phyloP scores from a whole-genome alignment of 2,888 invertebrate species.

The Zaprionus obscuricornis region DNA sequence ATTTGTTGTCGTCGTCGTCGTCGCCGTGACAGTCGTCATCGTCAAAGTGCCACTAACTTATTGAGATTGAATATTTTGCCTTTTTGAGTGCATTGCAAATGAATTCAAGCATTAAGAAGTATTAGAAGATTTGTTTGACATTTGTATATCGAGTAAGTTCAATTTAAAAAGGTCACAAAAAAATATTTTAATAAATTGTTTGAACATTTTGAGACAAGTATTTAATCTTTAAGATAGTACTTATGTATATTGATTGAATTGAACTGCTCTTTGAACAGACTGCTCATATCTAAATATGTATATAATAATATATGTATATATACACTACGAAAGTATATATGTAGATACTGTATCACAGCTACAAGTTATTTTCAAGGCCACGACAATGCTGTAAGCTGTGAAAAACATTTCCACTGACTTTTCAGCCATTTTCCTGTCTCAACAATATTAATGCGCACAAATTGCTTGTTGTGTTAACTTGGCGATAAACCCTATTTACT shows the following conservation, averaged over 20 bases:
- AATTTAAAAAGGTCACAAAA: constrained; percentile 8
- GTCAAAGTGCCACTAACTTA: constrained; percentile 8
- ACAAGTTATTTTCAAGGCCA: background rate
- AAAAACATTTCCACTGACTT: constrained; percentile 1
- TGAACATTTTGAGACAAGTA: no score
- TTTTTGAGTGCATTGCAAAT: constrained; percentile 28
- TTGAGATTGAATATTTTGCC: constrained; percentile 9
- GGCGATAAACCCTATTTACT: constrained; percentile 48
- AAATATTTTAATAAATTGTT: background rate
- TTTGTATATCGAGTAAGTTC: constrained; percentile 1
- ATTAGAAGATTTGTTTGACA: constrained; percentile 17
- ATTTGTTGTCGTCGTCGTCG: no score
- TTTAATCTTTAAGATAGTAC: no score
- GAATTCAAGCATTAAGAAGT: background rate
- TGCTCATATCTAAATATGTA: no score
- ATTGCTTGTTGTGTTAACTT: constrained; percentile 56
- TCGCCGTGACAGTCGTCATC: no score
- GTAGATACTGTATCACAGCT: no score
- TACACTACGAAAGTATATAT: no score
- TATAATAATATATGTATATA: no score
- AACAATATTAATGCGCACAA: constrained; percentile 46
- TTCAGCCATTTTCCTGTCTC: constrained; percentile 4
- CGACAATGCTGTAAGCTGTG: constrained; percentile 3
- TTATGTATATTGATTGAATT: no score
- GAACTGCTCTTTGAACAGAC: no score